phyloP scores from a whole-genome alignment of 2,113 vertebrate species.

The Amphilophus citrinellus region DNA sequence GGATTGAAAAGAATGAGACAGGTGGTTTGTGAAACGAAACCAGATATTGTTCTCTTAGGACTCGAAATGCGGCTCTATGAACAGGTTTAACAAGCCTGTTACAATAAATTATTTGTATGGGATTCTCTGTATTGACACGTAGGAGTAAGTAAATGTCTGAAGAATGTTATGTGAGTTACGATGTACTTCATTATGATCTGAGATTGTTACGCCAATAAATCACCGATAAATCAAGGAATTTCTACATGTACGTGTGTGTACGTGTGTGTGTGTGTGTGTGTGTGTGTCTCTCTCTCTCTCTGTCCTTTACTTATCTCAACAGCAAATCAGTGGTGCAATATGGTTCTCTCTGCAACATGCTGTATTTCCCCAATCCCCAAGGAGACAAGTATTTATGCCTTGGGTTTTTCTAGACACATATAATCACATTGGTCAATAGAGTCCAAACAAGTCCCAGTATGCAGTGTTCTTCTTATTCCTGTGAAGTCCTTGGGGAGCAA shows the following conservation, averaged over 20 bases:
- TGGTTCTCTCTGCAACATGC: background rate
- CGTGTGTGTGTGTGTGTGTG: background rate
- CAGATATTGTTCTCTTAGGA: background rate
- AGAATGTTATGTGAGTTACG: background rate
- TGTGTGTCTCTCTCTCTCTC: background rate
- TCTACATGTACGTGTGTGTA: background rate
- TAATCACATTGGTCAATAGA: background rate
- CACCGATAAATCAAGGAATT: background rate
- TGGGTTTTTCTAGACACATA: background rate
- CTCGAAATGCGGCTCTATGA: background rate
- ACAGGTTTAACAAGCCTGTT: background rate
- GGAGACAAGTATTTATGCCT: background rate
- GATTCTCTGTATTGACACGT: background rate
- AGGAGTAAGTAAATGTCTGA: background rate
- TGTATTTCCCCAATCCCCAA: background rate
- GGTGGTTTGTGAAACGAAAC: background rate
- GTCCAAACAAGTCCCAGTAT: background rate
- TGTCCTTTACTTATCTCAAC: background rate
- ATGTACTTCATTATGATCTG: background rate
- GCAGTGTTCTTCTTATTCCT: background rate
- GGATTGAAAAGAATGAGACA: background rate
- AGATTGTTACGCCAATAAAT: background rate
- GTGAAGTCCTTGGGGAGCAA: no score
- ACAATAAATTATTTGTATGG: background rate
- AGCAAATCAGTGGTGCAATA: background rate